Evolutionary conservation across 92 coral and sea anemone species (phyloP), one percentile per base, ranked within the genome.

Genomic region (Zoanthus solanderi): DNA sequence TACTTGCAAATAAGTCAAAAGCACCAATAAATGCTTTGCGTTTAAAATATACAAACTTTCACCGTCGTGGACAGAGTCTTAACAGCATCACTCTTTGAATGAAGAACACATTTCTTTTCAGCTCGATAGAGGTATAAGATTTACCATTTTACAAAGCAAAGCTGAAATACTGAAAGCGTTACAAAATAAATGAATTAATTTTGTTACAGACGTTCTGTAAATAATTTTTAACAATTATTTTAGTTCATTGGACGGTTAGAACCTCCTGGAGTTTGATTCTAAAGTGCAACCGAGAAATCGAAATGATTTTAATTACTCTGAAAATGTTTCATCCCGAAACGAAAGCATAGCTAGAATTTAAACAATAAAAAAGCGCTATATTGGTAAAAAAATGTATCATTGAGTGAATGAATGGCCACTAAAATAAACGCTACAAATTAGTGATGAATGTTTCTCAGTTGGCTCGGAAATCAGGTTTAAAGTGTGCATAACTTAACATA

Each of bases 401-500:
- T 16, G 34, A 18, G 32, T 66, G 14, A 80, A 14, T 73, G 73
- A 44, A n/a, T 17, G 9, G 48, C 18, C 15, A 50, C 14, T 60
- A 60, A 66, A 81, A 29, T 44, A 14, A 81, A 67, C 23, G 7
- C 66, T 46, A 54, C 50, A 66, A 81, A 18, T 69, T 45, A 73
- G 9, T 17, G 69, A 42, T 42, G 8, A 28, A 31, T 58, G 52
- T 12, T 54, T 50, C 52, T 47, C 54, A 37, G 42, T 37, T 37
- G 56, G 79, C 83, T 79, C 83, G 72, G 46, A 73, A 12, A 42
- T 7, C 66, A 23, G 9, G 50, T 65, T 65, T 42, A 81, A 45
- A 18, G 85, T 81, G 45, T 63, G 85, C 46, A 66, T 48, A 81
- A 18, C 4, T 81, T 81, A 45, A 56, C 85, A 81, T 81, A 81